phyloP scores from a whole-genome alignment of 2,113 vertebrate genomes.

The Phaetusa simplex region DNA sequence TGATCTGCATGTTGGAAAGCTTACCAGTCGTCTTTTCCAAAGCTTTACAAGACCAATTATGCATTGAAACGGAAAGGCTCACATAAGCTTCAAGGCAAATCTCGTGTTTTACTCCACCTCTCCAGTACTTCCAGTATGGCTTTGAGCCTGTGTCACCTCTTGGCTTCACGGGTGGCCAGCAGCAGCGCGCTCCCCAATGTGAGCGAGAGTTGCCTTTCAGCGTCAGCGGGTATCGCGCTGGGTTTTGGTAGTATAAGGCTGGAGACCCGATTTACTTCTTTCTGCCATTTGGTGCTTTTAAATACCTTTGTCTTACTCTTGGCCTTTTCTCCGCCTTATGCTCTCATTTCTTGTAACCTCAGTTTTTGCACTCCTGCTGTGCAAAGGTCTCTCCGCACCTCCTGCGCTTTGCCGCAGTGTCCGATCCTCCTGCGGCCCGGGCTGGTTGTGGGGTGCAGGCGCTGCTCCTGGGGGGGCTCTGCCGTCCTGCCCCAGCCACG shows the following conservation, averaged over 20 bases:
- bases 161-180: not conserved
- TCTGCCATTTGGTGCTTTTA: not conserved
- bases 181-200: fast-evolving
- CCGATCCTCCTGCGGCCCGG: not conserved
- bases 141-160: not conserved
- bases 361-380: not conserved
- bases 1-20: not conserved
- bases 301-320: not conserved
- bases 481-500: not conserved
- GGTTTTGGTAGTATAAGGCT: not conserved
- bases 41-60: not conserved
- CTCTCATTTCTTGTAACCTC: not conserved
- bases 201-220: not conserved
- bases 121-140: not conserved
- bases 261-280: not conserved
- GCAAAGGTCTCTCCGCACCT: not conserved
- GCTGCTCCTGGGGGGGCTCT: not conserved
- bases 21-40: not conserved
- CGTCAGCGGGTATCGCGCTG: not conserved
- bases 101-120: not conserved
- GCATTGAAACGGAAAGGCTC: not conserved
- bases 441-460: not conserved
- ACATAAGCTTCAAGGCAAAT: not conserved
- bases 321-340: not conserved
- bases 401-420: fast-evolving